Evolutionary conservation across 1,140 invertebrate genomes (phyloP).

Genomic region (Drosophila carrolli): DNA sequence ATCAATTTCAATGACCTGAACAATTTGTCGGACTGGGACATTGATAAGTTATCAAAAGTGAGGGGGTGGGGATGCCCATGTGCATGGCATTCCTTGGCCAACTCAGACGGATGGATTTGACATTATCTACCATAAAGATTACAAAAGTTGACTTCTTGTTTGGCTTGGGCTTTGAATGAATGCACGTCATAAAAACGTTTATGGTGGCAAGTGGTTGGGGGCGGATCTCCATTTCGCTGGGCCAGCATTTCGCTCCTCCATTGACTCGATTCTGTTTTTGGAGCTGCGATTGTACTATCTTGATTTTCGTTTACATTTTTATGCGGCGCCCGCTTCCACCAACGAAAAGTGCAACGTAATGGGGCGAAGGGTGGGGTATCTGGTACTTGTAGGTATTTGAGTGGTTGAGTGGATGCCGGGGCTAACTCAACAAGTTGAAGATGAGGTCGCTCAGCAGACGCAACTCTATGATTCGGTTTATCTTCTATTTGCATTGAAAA

Average conservation of each 20-base stretch:
- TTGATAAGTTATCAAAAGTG: conserved; percentile 58
- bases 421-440: conserved; percentile 46
- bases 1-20: conserved; percentile 57
- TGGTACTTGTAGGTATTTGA: conserved; percentile 1
- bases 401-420: conserved; percentile 7
- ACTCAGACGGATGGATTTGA: conserved; percentile 65
- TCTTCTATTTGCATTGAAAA: conserved; percentile 77
- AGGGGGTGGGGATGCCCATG: not conserved
- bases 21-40: conserved; percentile 52
- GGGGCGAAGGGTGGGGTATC: conserved; percentile 4
- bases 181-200: conserved; percentile 77
- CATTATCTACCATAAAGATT: conserved; percentile 81
- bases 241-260: conserved; percentile 47
- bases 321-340: conserved; percentile 7
- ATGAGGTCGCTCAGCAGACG: conserved; percentile 42
- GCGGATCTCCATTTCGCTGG: conserved; percentile 2
- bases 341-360: conserved; percentile 70
- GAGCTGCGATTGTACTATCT: conserved; percentile 77
- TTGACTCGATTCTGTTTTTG: conserved; percentile 61
- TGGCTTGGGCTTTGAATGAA: conserved; percentile 61
- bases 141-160: conserved; percentile 76
- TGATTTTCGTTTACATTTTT: conserved; percentile 75
- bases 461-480: conserved; percentile 52
- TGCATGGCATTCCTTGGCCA: conserved; percentile 11
- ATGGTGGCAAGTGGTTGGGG: conserved; percentile 17